Evolutionary conservation across 1,140 invertebrate genomes (phyloP), one percentile per base, ranked within the genome.

Genomic region (Globodera ellingtonae): DNA sequence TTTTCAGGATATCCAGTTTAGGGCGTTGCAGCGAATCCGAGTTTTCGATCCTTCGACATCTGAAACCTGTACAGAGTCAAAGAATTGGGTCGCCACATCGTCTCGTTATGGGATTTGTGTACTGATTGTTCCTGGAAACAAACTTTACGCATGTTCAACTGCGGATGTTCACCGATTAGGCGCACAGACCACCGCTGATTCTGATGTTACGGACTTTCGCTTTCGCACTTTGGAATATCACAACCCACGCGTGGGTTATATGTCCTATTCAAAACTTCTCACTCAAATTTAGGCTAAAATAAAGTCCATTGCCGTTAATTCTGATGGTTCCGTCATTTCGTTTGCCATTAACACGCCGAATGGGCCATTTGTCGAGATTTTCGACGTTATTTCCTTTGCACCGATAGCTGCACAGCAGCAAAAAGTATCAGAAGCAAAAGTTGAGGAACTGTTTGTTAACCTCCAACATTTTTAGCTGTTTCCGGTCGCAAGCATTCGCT

Each of bases 401-500:
- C 71, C 67, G 18, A 18, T 50, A 7, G 50, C 56, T 59, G 10
- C 3, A 15, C 56, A 13, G 13, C 13, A 13, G 10, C 56, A 59
- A 59, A 59, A 59, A 18, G 56, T 72, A 59, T 24, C 78, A 21
- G 35, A 71, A 21, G 15, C 52, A 66, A 21, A 72, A 87, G 71
- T 83, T 84, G 24, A 9, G 65, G 24, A 15, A 1, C n/a, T 84
- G 9, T 72, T 66, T 15, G 80, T 79, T 62, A 56, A 78, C 62
- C 74, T 71, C 35, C 66, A 50, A n/a, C 4, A 47, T n/a, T 76
- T 86, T 46, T 47, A 84, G 80, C 75, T 83, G 24, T 88, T 88
- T 74, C 89, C 89, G 44, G 87, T 90, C 69, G 69, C 81, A 46
- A 84, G 82, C 13, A 84, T 90, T 18, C 75, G 83, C 6, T 79